Base-by-base conservation (phyloP, 2,888 invertebrate species). In the Eristalis intricaria region DNA sequence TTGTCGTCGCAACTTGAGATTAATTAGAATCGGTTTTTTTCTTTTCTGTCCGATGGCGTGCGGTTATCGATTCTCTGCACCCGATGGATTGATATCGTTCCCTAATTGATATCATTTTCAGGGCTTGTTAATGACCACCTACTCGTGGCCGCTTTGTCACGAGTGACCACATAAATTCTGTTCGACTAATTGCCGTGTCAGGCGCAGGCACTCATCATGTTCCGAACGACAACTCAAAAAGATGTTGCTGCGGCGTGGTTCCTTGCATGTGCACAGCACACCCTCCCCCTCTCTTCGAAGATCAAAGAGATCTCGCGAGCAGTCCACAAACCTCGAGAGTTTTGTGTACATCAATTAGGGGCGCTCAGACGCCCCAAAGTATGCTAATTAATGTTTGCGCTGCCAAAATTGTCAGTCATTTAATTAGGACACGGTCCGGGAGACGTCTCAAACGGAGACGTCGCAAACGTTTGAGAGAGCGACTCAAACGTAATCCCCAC, bases 21-120 rank as follows among this genome's bases (percentile, higher is more conserved):
- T 84, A 84, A 84, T 84, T 84, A 75, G 84, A 70, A 75, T 50
- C 29, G 2, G 11, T 35, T 35, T 38, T 35, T 38, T n/a, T n/a
- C 26, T 22, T 61, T 38, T 61, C 15, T 26, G 26, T 35, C 2
- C 26, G 29, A 11, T 8, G 32, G 22, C 38, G 22, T 82, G 66
- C 65, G 71, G 35, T 73, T 83, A 83, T 83, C 73, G 78, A 78
- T 83, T 83, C 61, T 63, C 83, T 83, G 78, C 83, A 73, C 61
- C 71, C 50, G 83, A 61, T 65, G 78, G 71, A 83, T 85, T 77
- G 82, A 85, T 85, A 82, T 85, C 73, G 68, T 63, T 73, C 63
- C 82, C 85, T 85, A 85, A 85, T 85, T 82, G 82, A 82, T 85
- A 82, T 85, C 85, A 77, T 73, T 85, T 82, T 82, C 76, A 68